These are phyloP conservation scores for Syrmaticus mikado DNA, from an alignment of 2,113 vertebrate genomes.

Conservation along the genomic window DNA sequence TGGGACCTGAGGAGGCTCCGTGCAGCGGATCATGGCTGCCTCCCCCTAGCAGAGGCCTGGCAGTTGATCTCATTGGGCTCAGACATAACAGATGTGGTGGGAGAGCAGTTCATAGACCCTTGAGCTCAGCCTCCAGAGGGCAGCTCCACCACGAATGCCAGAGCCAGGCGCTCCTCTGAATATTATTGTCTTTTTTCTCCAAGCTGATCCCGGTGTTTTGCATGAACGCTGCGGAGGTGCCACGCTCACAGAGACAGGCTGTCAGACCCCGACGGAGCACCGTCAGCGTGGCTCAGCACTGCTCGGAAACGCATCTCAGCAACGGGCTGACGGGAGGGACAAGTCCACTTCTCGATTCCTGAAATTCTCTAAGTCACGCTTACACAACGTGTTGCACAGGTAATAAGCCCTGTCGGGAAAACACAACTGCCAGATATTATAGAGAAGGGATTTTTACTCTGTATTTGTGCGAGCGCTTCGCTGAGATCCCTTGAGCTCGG, in stretches of 20 bases:
- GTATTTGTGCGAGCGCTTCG: too few relatives aligned
- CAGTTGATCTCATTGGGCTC: neutral
- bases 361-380: neutral
- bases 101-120: too few relatives aligned
- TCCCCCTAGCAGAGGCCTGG: neutral
- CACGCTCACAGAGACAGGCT: too few relatives aligned
- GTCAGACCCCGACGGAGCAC: neutral
- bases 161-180: neutral
- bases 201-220: neutral
- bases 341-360: neutral
- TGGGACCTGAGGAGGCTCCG: neutral
- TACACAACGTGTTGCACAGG: neutral
- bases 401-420: neutral
- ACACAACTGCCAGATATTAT: neutral
- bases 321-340: neutral
- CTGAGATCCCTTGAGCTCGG: too few relatives aligned
- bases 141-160: neutral
- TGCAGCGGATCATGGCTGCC: neutral
- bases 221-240: too few relatives aligned
- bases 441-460: neutral
- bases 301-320: neutral
- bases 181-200: neutral
- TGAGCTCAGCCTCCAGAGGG: fast-evolving
- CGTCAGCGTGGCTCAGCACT: neutral
- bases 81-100: neutral